Conservation (phyloP, 2,113 vertebrate species). For the Chinchilla lanigera region DNA sequence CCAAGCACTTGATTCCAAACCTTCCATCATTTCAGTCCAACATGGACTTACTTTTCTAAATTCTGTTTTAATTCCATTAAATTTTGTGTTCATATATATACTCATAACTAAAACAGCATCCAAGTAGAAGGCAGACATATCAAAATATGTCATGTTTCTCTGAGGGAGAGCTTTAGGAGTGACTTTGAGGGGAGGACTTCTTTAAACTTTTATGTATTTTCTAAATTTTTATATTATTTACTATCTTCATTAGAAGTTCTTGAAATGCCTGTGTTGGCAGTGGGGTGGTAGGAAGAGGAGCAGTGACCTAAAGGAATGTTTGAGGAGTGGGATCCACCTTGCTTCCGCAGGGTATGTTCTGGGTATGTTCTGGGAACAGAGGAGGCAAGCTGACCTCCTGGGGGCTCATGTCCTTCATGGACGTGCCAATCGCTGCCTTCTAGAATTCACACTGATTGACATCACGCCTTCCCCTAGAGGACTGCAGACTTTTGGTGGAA, state of each 20-base stretch:
- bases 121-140: not conserved
- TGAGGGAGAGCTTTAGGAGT: not conserved
- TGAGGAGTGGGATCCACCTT: not conserved
- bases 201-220: slow-evolving; percentile 34
- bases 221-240: slow-evolving; percentile 31
- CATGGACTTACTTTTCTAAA: not conserved
- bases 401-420: not conserved
- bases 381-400: not conserved
- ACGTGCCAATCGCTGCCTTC: not conserved
- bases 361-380: not conserved
- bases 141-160: slow-evolving; percentile 21
- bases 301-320: not conserved
- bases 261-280: not conserved
- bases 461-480: not conserved
- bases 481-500: not conserved
- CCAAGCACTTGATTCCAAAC: not conserved
- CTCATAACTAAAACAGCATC: not conserved
- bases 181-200: not conserved
- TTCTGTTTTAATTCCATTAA: slow-evolving; percentile 36
- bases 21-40: not conserved
- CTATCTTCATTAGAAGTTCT: not conserved
- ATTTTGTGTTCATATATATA: not conserved
- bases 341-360: not conserved
- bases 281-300: not conserved
- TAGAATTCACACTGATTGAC: not conserved